phyloP scores from a whole-genome alignment of 2,113 vertebrate species.

The Ariopsis seemanni region DNA sequence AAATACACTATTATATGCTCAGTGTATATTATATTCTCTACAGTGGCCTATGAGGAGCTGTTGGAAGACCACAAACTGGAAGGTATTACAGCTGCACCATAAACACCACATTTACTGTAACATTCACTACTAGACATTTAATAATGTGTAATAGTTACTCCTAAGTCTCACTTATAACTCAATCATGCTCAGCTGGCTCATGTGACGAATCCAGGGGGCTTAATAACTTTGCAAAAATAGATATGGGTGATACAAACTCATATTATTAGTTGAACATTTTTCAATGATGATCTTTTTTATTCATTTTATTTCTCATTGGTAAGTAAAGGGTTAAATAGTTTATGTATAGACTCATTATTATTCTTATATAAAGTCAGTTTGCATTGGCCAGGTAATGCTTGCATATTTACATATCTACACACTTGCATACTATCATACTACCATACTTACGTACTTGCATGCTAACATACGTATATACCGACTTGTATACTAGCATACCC shows the following conservation, averaged over 20 bases:
- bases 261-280: background rate
- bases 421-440: too few species aligned
- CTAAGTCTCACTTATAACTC: background rate
- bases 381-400: background rate
- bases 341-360: background rate
- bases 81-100: slow-evolving; percentile 67
- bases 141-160: background rate
- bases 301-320: background rate
- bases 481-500: too few species aligned
- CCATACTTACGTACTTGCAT: background rate
- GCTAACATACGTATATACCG: background rate
- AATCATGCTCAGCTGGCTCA: background rate
- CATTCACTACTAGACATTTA: background rate
- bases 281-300: background rate
- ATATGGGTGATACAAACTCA: background rate
- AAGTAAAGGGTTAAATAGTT: background rate
- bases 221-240: background rate
- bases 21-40: slow-evolving; percentile 29
- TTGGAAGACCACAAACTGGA: slow-evolving; percentile 87
- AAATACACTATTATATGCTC: background rate
- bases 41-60: slow-evolving; percentile 88
- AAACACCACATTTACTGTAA: background rate
- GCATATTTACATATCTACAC: background rate
- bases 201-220: background rate
- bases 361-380: background rate